A percentile compares a stretch with the other conserved stretches of the same genome.
phyloP scores from a whole-genome alignment of 2,797 vertebrate species.

The Acipenser ruthenus region DNA sequence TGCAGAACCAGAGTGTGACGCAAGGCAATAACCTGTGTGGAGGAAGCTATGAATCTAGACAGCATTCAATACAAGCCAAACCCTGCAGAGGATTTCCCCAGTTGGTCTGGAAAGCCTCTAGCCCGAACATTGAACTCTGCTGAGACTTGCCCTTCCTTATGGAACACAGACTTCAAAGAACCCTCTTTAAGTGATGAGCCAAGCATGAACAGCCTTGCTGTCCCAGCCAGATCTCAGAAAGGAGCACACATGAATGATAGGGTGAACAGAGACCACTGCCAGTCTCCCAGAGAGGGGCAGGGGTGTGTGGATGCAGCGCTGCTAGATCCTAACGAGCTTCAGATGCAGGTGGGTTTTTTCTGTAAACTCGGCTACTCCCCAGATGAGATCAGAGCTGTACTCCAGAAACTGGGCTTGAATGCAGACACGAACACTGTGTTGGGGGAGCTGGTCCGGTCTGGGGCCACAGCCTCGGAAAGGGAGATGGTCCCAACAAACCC shows the following conservation, averaged over 20 bases:
- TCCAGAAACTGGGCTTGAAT: conserved; percentile 70
- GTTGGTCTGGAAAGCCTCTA: conserved; percentile 27
- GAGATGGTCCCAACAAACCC: conserved; percentile 28
- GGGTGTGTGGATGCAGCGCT: conserved; percentile 15
- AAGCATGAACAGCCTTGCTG: conserved; percentile 8
- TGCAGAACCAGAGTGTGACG: background rate
- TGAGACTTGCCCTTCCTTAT: background rate
- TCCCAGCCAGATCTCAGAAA: conserved; percentile 5
- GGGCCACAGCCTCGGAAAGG: conserved; percentile 43
- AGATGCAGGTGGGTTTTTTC: conserved; percentile 79
- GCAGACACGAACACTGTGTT: conserved; percentile 84
- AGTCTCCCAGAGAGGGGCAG: conserved; percentile 9
- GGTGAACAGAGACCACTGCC: background rate
- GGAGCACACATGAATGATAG: conserved; percentile 8
- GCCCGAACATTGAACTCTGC: background rate
- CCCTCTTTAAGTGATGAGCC: conserved; percentile 11
- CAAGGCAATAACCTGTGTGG: conserved; percentile 3
- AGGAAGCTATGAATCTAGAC: conserved; percentile 20
- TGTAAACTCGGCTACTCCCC: conserved; percentile 84
- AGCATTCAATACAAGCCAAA: conserved; percentile 21
- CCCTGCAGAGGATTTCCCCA: conserved; percentile 15
- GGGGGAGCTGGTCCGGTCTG: conserved; percentile 77
- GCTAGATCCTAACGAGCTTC: conserved; percentile 49
- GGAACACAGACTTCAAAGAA: conserved; percentile 19
- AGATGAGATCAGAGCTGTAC: conserved; percentile 61